Percentiles rank a stretch among this genome's conserved stretches.
Conservation (phyloP, 2,888 invertebrate genomes). For the Gymnoscelis rufifasciata region DNA sequence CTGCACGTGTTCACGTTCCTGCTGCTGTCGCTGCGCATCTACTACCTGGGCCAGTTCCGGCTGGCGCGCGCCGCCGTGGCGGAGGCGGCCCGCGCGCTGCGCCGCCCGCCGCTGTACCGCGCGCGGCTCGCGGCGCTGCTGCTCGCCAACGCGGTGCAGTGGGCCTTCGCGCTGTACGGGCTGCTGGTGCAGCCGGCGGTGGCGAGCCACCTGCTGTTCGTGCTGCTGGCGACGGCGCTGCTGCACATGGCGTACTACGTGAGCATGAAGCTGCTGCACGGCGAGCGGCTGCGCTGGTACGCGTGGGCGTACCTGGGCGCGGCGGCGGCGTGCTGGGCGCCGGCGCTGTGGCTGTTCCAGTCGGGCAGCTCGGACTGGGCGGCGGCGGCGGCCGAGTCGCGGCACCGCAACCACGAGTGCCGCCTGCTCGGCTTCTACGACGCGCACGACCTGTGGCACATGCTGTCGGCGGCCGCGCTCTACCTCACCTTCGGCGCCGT, state of each 20-base stretch:
- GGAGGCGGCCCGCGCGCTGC: slow-evolving; percentile 44
- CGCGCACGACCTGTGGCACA: slow-evolving; percentile 93
- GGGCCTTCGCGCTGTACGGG: slow-evolving; percentile 84
- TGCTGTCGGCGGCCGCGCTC: slow-evolving; percentile 89
- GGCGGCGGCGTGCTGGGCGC: slow-evolving; percentile 83
- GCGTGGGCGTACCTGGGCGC: slow-evolving; percentile 82
- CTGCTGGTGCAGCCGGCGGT: slow-evolving; percentile 78
- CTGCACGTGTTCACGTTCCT: slow-evolving; percentile 84
- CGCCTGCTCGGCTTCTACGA: slow-evolving; percentile 84
- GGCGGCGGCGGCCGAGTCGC: slow-evolving; percentile 84
- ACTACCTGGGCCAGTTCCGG: slow-evolving; percentile 88
- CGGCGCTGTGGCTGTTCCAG: slow-evolving; percentile 80
- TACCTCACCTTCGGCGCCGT: slow-evolving; percentile 90
- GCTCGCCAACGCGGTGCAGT: slow-evolving; percentile 83
- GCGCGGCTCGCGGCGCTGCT: slow-evolving; percentile 80
- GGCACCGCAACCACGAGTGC: slow-evolving; percentile 72
- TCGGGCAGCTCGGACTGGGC: slow-evolving; percentile 54
- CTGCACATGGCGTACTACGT: slow-evolving; percentile 91
- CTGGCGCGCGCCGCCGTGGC: slow-evolving; percentile 55
- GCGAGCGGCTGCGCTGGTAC: slow-evolving; percentile 81
- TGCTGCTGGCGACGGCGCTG: slow-evolving; percentile 90
- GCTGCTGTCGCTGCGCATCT: slow-evolving; percentile 84
- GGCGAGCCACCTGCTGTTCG: slow-evolving; percentile 87
- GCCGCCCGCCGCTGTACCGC: slow-evolving; percentile 60
- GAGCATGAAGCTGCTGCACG: slow-evolving; percentile 87